phyloP scores from a whole-genome alignment of 2,888 invertebrate genomes.

The Drosophila atroscutellata region DNA sequence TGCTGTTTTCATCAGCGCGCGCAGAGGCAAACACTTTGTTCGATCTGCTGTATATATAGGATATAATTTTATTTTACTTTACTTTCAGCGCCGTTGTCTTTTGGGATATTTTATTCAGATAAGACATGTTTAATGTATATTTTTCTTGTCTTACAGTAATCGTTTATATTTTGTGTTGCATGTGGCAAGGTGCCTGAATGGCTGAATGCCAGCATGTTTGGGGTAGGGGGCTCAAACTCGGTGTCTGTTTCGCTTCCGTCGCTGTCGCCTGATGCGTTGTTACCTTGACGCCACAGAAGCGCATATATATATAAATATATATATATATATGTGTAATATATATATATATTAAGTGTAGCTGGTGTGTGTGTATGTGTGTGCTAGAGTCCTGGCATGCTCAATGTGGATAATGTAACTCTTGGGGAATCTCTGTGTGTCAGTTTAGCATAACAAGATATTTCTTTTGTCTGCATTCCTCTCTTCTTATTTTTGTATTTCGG shows the following conservation, averaged over 20 bases:
- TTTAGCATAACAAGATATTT: constrained; percentile 82
- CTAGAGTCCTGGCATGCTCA: constrained; percentile 44
- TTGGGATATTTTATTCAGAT: constrained; percentile 81
- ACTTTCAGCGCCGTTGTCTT: constrained; percentile 78
- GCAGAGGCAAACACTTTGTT: constrained; percentile 57
- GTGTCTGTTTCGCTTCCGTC: constrained; percentile 71
- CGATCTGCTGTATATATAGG: constrained; percentile 55
- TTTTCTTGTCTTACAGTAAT: constrained; percentile 80
- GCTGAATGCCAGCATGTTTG: constrained; percentile 1
- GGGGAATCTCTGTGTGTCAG: constrained; percentile 83
- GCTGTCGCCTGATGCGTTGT: constrained; percentile 69
- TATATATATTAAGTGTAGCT: constrained; percentile 12
- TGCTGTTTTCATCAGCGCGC: constrained; percentile 40
- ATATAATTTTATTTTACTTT: constrained; percentile 79
- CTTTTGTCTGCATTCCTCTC: constrained; percentile 46
- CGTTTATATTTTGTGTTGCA: constrained; percentile 78
- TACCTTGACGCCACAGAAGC: constrained; percentile 68
- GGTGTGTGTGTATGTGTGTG: constrained; percentile 19
- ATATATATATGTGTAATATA: constrained; percentile 12
- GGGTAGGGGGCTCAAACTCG: constrained; percentile 22
- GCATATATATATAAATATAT: constrained; percentile 41
- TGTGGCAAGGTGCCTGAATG: constrained; percentile 34
- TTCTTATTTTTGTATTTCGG: constrained; percentile 52
- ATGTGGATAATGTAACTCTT: constrained; percentile 80
- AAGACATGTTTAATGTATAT: constrained; percentile 83